These are phyloP conservation scores for Polylopha cassiicola DNA, from an alignment of 2,888 invertebrate genomes.

Conservation along the genomic window DNA sequence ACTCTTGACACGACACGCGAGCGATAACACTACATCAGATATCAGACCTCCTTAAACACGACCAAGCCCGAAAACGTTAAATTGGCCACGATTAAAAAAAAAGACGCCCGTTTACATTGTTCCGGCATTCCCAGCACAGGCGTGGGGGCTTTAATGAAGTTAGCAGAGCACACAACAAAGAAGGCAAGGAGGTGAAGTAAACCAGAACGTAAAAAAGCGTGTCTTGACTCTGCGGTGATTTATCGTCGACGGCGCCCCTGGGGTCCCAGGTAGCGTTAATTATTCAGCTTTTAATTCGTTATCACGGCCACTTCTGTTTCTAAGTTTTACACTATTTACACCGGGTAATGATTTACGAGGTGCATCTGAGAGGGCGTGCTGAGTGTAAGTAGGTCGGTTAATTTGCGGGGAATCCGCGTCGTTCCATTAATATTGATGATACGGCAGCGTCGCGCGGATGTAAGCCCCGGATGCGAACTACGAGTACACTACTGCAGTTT, in stretches of 20 bases:
- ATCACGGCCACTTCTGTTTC: slow-evolving; percentile 64
- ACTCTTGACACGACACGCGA: slow-evolving; percentile 44
- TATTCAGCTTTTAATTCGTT: slow-evolving; percentile 75
- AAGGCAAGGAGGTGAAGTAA: slow-evolving; percentile 60
- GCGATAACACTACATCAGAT: slow-evolving; percentile 51
- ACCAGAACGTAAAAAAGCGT: slow-evolving; percentile 66
- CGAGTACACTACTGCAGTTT: slow-evolving; percentile 3
- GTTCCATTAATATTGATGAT: slow-evolving; percentile 31
- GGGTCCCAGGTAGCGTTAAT: slow-evolving; percentile 57
- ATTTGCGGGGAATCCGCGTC: slow-evolving; percentile 36
- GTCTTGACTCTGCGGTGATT: slow-evolving; percentile 67
- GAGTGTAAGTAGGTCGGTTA: slow-evolving; percentile 34
- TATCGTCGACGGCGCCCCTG: slow-evolving; percentile 56
- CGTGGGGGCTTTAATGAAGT: slow-evolving; percentile 55
- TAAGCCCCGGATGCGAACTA: slow-evolving; percentile 26
- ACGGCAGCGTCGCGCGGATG: slow-evolving; percentile 19
- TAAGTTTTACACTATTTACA: slow-evolving; percentile 68
- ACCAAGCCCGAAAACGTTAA: slow-evolving; percentile 52
- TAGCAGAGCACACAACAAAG: slow-evolving; percentile 55
- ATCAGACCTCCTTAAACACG: slow-evolving; percentile 41
- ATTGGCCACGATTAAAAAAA: slow-evolving; percentile 57
- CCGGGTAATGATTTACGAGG: slow-evolving; percentile 64
- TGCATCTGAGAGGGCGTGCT: slow-evolving; percentile 40
- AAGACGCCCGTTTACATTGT: slow-evolving; percentile 47
- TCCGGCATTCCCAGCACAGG: slow-evolving; percentile 51